These are phyloP conservation scores for Heterocephalus glaber DNA, from an alignment of 2,113 vertebrate species.

Conservation along the genomic window DNA sequence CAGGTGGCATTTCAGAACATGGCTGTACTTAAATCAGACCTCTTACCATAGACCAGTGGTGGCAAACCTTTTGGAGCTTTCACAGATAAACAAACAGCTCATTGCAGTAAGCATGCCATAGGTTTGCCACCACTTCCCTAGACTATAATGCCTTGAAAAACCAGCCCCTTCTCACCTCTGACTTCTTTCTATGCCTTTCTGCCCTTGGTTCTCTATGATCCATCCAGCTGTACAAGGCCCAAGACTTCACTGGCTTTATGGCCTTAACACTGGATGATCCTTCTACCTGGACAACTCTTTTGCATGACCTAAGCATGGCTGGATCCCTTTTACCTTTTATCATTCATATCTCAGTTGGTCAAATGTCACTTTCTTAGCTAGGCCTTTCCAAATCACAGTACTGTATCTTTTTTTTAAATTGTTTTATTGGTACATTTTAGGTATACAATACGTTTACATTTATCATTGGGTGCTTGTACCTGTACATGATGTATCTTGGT, in stretches of 20 bases:
- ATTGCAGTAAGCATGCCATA: too few species aligned
- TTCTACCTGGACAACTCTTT: neutral
- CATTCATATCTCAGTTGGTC: neutral
- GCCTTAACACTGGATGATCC: neutral
- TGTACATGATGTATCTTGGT: too few species aligned
- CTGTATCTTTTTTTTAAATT: too few species aligned
- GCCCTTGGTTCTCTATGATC: conserved; percentile 10
- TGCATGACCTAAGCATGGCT: neutral
- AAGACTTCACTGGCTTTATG: neutral
- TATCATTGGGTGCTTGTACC: too few species aligned
- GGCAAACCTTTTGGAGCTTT: too few species aligned
- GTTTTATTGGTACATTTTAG: too few species aligned
- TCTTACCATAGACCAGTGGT: neutral
- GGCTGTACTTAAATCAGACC: neutral
- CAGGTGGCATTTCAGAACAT: neutral
- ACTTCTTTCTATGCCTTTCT: neutral
- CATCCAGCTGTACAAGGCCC: neutral
- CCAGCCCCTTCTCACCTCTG: neutral
- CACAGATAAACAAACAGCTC: too few species aligned
- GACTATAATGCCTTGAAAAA: neutral
- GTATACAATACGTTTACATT: too few species aligned
- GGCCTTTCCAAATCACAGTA: neutral
- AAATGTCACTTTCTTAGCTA: conserved; percentile 3
- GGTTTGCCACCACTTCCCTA: neutral
- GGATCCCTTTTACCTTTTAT: neutral